These are phyloP conservation scores for Thalassaphorura encarpata DNA, from an alignment of 1,140 invertebrate species.

Conservation along the genomic window DNA sequence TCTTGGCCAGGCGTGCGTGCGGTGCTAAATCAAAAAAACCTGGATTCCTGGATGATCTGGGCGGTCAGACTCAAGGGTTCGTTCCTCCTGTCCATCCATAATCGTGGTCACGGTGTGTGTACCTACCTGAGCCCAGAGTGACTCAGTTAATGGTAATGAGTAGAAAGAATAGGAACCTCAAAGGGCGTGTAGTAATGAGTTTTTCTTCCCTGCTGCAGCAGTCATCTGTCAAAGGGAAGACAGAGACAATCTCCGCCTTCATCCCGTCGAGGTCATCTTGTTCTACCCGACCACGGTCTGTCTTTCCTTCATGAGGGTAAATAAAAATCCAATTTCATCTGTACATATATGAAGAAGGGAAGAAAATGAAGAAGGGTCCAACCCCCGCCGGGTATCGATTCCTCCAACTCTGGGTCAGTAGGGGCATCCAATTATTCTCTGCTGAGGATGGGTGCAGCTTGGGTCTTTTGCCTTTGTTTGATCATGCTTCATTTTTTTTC, in stretches of 20 bases:
- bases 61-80: no score
- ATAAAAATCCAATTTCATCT: no score
- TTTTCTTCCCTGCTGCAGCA: slow-evolving; percentile 7
- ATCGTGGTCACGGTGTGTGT: no score
- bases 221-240: slow-evolving; percentile 14
- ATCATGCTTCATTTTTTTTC: no score
- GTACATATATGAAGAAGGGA: neutral
- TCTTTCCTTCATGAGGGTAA: neutral
- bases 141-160: slow-evolving; percentile 1
- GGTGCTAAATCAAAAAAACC: no score
- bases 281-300: neutral
- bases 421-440: slow-evolving; percentile 6
- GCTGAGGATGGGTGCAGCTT: no score
- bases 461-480: no score
- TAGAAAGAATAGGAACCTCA: neutral
- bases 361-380: neutral
- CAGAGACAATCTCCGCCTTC: neutral
- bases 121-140: neutral
- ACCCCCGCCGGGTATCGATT: neutral
- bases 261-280: slow-evolving; percentile 10
- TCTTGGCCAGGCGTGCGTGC: no score
- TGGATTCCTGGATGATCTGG: no score
- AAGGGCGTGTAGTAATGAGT: slow-evolving; percentile 13
- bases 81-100: no score
- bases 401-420: slow-evolving; percentile 7